These are phyloP conservation scores for Leptopterna dolabrata DNA, from an alignment of 2,888 invertebrate species.

Conservation along the genomic window DNA sequence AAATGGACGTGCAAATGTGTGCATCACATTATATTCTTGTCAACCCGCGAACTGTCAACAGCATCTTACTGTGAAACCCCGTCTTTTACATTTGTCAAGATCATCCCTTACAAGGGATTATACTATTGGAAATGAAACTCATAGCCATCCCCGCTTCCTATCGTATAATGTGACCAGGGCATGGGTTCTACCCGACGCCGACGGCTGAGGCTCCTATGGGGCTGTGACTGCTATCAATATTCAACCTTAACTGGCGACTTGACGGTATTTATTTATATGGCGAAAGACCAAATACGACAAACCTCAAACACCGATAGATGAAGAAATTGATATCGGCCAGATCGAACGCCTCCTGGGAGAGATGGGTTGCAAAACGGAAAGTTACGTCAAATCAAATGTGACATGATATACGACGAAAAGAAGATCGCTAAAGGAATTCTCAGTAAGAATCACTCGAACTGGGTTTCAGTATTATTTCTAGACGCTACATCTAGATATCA, in stretches of 20 bases:
- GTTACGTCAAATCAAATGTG: not conserved
- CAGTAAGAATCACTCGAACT: no score
- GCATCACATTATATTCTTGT: not conserved
- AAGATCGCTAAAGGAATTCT: no score
- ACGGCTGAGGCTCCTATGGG: not conserved
- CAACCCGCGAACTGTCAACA: conserved; percentile 9
- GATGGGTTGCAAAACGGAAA: not conserved
- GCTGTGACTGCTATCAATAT: not conserved
- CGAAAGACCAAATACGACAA: not conserved
- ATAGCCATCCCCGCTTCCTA: not conserved
- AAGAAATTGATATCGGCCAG: not conserved
- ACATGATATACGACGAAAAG: no score
- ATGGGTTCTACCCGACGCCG: not conserved
- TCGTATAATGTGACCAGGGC: conserved; percentile 16
- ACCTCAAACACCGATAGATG: not conserved
- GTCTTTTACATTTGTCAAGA: conserved; percentile 38
- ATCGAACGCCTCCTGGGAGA: not conserved
- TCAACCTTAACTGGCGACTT: not conserved
- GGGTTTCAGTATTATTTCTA: no score
- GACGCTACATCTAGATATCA: no score
- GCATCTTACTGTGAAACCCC: conserved; percentile 11
- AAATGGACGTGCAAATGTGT: not conserved
- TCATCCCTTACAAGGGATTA: conserved; percentile 17
- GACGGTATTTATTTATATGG: not conserved
- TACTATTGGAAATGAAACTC: conserved; percentile 20